These are phyloP conservation scores for Lanius collurio DNA, from an alignment of 2,113 vertebrate species.

Conservation along the genomic window DNA sequence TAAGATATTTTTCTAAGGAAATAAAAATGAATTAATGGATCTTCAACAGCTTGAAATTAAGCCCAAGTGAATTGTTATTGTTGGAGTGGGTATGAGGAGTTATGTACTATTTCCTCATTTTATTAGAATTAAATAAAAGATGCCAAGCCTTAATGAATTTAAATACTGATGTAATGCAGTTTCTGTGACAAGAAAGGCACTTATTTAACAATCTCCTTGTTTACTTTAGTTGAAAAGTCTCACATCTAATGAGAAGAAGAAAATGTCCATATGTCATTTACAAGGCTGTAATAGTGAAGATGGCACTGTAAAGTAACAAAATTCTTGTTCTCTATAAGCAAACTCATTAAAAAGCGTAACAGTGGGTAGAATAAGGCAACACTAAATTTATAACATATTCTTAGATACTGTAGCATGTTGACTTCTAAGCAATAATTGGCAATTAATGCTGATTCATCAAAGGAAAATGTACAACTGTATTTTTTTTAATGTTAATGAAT, in stretches of 20 bases:
- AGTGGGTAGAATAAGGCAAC: background rate
- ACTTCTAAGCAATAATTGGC: background rate
- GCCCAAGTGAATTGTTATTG: background rate
- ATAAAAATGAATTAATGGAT: background rate
- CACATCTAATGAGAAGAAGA: background rate
- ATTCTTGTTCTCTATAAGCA: background rate
- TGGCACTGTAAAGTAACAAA: background rate
- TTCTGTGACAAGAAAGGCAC: background rate
- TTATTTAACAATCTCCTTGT: background rate
- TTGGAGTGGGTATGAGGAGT: background rate
- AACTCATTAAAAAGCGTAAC: background rate
- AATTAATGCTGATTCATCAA: background rate
- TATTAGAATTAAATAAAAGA: conserved; percentile 13
- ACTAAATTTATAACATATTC: background rate
- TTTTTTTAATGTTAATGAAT: background rate
- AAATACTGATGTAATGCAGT: background rate
- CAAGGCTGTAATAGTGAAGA: background rate
- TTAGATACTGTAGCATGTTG: background rate
- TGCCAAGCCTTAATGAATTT: background rate
- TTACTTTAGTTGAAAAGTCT: background rate
- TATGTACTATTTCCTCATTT: background rate
- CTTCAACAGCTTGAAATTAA: conserved; percentile 32
- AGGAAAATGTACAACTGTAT: background rate
- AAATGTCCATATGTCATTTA: background rate
- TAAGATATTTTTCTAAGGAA: conserved; percentile 4